These are phyloP conservation scores for Nannospalax galili DNA, from an alignment of 2,113 vertebrate species.

Conservation along the genomic window DNA sequence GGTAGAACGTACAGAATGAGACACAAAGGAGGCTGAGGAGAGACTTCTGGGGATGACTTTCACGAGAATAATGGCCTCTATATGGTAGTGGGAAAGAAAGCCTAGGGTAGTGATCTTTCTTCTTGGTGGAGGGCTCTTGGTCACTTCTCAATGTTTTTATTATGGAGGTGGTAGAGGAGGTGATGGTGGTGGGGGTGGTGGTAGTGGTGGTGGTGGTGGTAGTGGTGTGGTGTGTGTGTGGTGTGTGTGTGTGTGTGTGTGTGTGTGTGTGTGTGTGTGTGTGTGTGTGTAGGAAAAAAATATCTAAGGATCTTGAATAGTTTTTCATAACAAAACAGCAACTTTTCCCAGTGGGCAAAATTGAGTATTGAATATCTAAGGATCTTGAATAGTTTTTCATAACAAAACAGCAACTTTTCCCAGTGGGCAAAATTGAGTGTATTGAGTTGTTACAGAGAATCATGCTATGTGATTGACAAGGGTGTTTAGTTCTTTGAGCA, in stretches of 20 bases:
- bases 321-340: conserved; percentile 8
- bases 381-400: conserved; percentile 2
- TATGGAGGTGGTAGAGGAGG: background rate
- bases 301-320: background rate
- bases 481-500: background rate
- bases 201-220: no score
- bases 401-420: background rate
- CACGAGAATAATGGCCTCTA: background rate
- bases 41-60: background rate
- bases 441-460: background rate
- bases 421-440: background rate
- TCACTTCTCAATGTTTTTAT: background rate
- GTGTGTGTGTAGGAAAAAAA: no score
- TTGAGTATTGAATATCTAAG: background rate
- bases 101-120: background rate
- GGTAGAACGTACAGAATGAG: background rate
- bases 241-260: no score
- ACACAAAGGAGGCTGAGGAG: background rate
- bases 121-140: background rate
- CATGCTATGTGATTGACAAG: background rate
- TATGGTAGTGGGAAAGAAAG: background rate
- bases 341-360: background rate
- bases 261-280: no score
- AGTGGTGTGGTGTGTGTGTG: no score
- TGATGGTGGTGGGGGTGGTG: no score